Percentiles rank a stretch among this genome's conserved stretches.
phyloP scores from a whole-genome alignment of 2,797 vertebrate species.

The Chanos chanos region DNA sequence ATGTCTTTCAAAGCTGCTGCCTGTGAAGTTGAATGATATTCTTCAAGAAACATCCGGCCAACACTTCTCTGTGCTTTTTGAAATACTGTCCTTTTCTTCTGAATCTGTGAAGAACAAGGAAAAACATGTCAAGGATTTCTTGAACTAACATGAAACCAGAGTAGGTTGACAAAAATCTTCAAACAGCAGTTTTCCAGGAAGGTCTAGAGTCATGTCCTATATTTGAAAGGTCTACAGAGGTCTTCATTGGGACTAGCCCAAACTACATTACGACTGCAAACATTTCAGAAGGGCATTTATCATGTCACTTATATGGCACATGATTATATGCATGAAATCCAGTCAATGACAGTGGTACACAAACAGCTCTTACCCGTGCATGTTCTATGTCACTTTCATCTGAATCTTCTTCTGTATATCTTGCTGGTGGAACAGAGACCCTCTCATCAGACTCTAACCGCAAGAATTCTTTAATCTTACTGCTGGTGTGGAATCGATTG shows the following conservation, averaged over 20 bases:
- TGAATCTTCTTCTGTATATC: constrained; percentile 11
- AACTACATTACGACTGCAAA: no score
- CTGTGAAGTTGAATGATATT: no score
- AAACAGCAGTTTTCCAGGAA: neutral
- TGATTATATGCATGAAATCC: neutral
- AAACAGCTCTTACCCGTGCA: constrained; percentile 14
- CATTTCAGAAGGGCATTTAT: no score
- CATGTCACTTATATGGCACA: neutral
- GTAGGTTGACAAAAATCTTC: neutral
- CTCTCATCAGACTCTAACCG: neutral
- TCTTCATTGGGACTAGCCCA: neutral
- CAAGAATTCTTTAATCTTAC: constrained; percentile 3
- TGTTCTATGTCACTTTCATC: constrained; percentile 17
- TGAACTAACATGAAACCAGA: neutral
- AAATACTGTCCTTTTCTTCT: neutral
- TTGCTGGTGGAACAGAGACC: constrained; percentile 1
- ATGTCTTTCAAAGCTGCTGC: neutral
- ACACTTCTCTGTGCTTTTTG: constrained; percentile 9
- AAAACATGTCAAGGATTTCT: no score
- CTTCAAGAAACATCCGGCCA: constrained; percentile 1
- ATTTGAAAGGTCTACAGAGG: neutral
- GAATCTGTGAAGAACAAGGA: constrained; percentile 3
- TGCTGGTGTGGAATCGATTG: constrained; percentile 7
- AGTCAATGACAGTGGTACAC: constrained; percentile 4
- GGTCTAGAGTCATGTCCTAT: neutral